These are phyloP conservation scores for Rhincodon typus DNA, from an alignment of 2,797 vertebrate genomes.

Conservation along the genomic window DNA sequence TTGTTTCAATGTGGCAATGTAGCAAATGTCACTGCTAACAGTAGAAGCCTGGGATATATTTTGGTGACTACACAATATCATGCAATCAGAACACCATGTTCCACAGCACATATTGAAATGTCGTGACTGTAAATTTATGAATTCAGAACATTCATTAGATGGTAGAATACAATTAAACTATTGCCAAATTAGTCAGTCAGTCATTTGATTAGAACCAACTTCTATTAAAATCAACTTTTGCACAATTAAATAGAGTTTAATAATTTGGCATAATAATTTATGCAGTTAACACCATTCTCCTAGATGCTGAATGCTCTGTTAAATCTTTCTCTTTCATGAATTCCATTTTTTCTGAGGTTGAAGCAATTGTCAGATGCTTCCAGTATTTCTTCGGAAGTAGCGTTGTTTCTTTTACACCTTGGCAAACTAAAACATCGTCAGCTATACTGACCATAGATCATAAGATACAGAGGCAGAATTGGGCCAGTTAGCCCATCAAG, in stretches of 20 bases:
- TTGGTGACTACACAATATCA: neutral
- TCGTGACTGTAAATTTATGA: neutral
- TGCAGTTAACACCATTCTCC: neutral
- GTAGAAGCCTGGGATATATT: conserved; percentile 41
- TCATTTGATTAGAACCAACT: neutral
- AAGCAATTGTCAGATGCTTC: too few relatives aligned
- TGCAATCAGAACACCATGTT: neutral
- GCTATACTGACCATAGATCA: neutral
- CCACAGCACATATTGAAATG: neutral
- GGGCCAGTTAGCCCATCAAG: neutral
- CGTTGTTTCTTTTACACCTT: too few relatives aligned
- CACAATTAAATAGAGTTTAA: neutral
- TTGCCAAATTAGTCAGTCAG: neutral
- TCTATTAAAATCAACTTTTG: neutral
- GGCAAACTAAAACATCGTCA: neutral
- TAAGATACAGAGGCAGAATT: neutral
- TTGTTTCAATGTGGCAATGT: conserved; percentile 40
- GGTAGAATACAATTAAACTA: neutral
- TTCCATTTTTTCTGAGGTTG: too few relatives aligned
- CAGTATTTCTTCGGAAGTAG: too few relatives aligned
- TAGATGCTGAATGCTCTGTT: neutral
- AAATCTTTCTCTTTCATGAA: too few relatives aligned
- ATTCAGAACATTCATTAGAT: neutral
- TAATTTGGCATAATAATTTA: neutral
- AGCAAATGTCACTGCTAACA: conserved; percentile 35